Evolutionary conservation across 2,113 vertebrate genomes (phyloP), one percentile per base, ranked within the genome.

Genomic region (Catharus fuscescens): DNA sequence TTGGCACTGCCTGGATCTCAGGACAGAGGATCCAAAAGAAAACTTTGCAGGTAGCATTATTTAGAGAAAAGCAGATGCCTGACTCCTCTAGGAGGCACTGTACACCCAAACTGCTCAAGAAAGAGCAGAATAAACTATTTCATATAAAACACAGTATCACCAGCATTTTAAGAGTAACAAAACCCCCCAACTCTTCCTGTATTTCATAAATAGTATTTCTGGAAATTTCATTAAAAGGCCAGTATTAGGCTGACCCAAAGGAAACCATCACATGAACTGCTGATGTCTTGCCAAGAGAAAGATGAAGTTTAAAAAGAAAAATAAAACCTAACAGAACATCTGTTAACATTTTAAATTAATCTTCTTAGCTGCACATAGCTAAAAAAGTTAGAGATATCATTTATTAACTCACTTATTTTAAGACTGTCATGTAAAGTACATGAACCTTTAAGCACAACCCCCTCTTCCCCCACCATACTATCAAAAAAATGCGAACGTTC

Each of bases 171-270:
- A 67, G 18, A 54, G 44, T 36, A 71, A 67, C 34, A 40, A 77
- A 70, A 5, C 0, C 9, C 5, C 26, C 1, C 8, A 44, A 48
- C 44, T 54, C 28, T 40, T 67, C 42, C 31, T 29, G 4, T 32
- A 72, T 45, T 90, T 69, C 14, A 12, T 32, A 72, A 80, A 36
- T 7, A 71, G 52, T 12, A 53, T 73, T 28, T 78, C 24, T 7
- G 23, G 16, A 81, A 45, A 84, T 48, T 23, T 61, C 40, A 48
- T 70, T 78, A 45, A 24, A 84, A 85, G 19, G 36, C 6, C 14
- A 45, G 1, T 6, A 61, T 50, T 44, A 67, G 38, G 23, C 28
- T 77, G 59, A 59, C 40, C 59, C 74, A 78, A 80, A 81, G 56
- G 34, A 29, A 90, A 57, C 9, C 21, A 48, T 18, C 31, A 69